Evolutionary conservation across 2,888 invertebrate genomes (phyloP).

Genomic region (Ophioninae sp.): DNA sequence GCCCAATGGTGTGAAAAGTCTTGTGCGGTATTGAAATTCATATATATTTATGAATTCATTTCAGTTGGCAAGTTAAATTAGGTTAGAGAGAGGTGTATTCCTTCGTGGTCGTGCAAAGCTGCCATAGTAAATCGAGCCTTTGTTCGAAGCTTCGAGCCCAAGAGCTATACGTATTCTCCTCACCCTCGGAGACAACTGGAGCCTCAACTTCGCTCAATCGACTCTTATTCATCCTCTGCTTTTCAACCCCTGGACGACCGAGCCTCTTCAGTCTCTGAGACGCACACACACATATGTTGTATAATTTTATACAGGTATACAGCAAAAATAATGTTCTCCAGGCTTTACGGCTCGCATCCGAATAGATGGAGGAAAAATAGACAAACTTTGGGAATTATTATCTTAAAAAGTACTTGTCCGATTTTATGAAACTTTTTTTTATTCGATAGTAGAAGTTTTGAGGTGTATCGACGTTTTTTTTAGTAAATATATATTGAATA

Average conservation of each 20-base stretch:
- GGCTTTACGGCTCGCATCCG: background rate
- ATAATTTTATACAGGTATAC: background rate
- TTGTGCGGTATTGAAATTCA: background rate
- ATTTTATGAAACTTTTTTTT: too few relatives aligned
- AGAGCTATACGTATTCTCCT: constrained; percentile 26
- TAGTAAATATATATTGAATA: too few relatives aligned
- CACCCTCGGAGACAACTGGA: constrained; percentile 2
- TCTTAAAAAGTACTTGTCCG: too few relatives aligned
- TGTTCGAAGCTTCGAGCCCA: constrained; percentile 32
- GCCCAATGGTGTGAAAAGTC: background rate
- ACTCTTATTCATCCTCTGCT: constrained; percentile 45
- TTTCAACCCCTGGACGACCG: constrained; percentile 40
- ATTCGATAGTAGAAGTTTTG: too few relatives aligned
- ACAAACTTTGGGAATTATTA: too few relatives aligned
- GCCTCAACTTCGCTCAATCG: constrained; percentile 35
- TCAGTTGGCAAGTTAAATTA: constrained; percentile 44
- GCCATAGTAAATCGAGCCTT: constrained; percentile 36
- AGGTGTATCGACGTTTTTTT: too few relatives aligned
- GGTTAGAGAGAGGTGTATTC: constrained; percentile 40
- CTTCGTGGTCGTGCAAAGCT: constrained; percentile 4
- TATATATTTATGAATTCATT: constrained; percentile 22
- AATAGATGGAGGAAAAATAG: too few relatives aligned
- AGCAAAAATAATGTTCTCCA: background rate
- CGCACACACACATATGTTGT: background rate
- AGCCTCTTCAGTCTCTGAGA: background rate